phyloP scores from a whole-genome alignment of 2,888 invertebrate species.

The Cistogaster globosa region DNA sequence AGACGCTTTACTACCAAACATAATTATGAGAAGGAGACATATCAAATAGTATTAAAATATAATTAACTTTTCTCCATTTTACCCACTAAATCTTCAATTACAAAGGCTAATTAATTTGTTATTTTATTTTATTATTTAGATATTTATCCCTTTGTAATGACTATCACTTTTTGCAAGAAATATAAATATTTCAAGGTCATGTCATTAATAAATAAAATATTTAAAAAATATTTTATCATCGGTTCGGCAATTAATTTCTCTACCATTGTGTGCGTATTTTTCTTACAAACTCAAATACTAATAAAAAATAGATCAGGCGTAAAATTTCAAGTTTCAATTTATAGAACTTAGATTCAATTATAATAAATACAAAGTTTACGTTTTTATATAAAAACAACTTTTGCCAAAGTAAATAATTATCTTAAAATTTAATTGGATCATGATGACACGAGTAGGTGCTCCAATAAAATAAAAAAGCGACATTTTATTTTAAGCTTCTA shows the following conservation, averaged over 20 bases:
- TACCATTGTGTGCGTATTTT: not conserved
- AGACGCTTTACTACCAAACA: too few species aligned
- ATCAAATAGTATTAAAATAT: too few species aligned
- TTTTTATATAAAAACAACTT: not conserved
- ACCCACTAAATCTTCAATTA: too few species aligned
- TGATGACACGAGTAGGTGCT: not conserved
- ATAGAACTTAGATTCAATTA: not conserved
- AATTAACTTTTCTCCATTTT: too few species aligned
- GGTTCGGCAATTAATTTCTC: not conserved
- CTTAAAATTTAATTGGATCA: constrained; percentile 7
- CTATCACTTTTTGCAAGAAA: too few species aligned
- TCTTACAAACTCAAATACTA: not conserved
- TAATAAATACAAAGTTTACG: not conserved
- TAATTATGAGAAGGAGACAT: too few species aligned
- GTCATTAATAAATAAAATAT: not conserved
- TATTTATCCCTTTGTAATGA: too few species aligned
- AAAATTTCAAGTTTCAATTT: not conserved
- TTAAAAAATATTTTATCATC: not conserved
- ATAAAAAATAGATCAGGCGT: not conserved
- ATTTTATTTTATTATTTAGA: too few species aligned
- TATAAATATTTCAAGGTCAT: too few species aligned
- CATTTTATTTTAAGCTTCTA: not conserved
- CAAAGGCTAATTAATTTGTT: too few species aligned
- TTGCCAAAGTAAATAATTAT: not conserved
- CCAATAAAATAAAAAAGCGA: not conserved